Percentiles rank a stretch among this genome's conserved stretches.
phyloP scores from a whole-genome alignment of 2,113 vertebrate genomes.

The Rutilus rutilus region DNA sequence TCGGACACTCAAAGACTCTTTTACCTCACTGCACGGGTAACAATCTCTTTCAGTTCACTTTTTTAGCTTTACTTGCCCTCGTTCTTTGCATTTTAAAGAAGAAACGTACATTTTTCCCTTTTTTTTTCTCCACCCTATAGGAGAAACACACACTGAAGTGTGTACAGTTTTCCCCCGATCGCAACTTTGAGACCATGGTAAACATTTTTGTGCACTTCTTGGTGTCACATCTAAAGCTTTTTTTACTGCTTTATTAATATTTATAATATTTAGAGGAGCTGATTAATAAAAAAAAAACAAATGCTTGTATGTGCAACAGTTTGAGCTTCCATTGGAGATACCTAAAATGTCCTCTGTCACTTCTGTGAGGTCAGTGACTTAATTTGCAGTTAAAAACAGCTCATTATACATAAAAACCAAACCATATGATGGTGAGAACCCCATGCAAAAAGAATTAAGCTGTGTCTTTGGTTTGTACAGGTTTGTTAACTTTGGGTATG shows the following conservation, averaged over 20 bases:
- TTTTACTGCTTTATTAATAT: neutral
- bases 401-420: neutral
- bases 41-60: neutral
- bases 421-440: neutral
- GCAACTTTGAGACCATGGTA: slow-evolving; percentile 84
- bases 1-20: slow-evolving; percentile 86
- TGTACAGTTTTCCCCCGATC: slow-evolving; percentile 86
- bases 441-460: neutral
- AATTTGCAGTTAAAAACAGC: neutral
- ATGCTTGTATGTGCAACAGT: slow-evolving; percentile 61
- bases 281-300: neutral
- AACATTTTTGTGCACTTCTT: slow-evolving; percentile 54
- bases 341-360: slow-evolving; percentile 62
- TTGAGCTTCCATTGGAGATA: slow-evolving; percentile 73
- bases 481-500: slow-evolving; percentile 86
- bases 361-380: slow-evolving; percentile 61
- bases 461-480: slow-evolving; percentile 65
- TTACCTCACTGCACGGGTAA: slow-evolving; percentile 82
- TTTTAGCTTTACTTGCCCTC: neutral
- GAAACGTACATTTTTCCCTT: neutral
- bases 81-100: neutral
- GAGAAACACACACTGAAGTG: slow-evolving; percentile 83
- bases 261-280: neutral
- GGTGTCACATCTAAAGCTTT: neutral
- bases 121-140: slow-evolving; percentile 67